These are phyloP conservation scores for Drosophila kikkawai DNA, from an alignment of 1,140 invertebrate species.

Conservation along the genomic window DNA sequence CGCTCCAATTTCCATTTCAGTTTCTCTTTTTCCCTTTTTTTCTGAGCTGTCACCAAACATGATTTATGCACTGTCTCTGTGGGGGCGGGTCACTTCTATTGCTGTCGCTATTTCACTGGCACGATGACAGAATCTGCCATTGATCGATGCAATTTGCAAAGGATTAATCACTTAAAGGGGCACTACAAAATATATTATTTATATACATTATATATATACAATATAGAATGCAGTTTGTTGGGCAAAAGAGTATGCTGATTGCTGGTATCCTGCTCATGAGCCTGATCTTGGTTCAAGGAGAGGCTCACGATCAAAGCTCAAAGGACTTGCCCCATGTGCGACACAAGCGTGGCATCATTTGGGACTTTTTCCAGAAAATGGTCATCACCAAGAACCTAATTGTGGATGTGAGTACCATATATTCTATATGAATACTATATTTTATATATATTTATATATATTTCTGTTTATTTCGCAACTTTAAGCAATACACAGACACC, in stretches of 20 bases:
- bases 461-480: neutral
- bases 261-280: slow-evolving; percentile 33
- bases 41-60: slow-evolving; percentile 26
- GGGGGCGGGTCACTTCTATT: slow-evolving; percentile 41
- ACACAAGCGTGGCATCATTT: slow-evolving; percentile 72
- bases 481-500: slow-evolving; percentile 82
- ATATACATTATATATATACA: neutral
- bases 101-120: slow-evolving; percentile 14
- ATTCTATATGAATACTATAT: neutral
- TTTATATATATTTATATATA: neutral
- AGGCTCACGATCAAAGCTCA: neutral
- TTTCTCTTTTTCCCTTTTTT: slow-evolving; percentile 29
- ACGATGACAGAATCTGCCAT: slow-evolving; percentile 36
- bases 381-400: slow-evolving; percentile 76
- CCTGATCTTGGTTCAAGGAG: slow-evolving; percentile 6
- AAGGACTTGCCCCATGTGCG: slow-evolving; percentile 45
- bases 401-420: slow-evolving; percentile 66
- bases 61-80: slow-evolving; percentile 44
- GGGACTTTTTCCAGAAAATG: slow-evolving; percentile 82
- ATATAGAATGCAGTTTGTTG: slow-evolving; percentile 15
- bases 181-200: neutral
- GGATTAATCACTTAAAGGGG: slow-evolving; percentile 36
- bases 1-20: slow-evolving; percentile 32
- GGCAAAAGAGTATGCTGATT: slow-evolving; percentile 12
- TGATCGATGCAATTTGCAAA: slow-evolving; percentile 42